These are phyloP conservation scores for Hippocampus mohnikei DNA, from an alignment of 2,113 vertebrate genomes.

Conservation along the genomic window DNA sequence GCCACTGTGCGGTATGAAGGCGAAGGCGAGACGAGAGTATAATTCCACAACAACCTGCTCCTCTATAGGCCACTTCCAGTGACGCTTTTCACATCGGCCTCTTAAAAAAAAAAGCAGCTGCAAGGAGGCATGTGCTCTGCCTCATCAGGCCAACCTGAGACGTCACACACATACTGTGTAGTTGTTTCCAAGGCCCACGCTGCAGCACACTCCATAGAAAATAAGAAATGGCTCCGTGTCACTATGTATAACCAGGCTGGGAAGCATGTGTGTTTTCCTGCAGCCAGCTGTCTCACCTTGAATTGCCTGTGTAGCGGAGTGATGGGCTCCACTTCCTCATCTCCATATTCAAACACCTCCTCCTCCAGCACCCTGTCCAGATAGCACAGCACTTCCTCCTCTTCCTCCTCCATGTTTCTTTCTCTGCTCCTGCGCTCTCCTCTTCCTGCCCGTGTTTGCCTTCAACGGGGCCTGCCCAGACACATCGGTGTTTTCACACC, in stretches of 20 bases:
- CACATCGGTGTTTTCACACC: conserved; percentile 61
- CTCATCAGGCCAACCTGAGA: conserved; percentile 30
- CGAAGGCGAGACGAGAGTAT: conserved; percentile 31
- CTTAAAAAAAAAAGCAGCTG: conserved; percentile 12
- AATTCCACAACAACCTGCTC: conserved; percentile 51
- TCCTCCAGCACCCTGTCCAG: conserved; percentile 93
- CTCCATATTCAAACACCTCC: conserved; percentile 79
- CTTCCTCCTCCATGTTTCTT: conserved; percentile 71
- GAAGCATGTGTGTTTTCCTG: conserved; percentile 20
- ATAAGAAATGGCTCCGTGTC: conserved; percentile 26
- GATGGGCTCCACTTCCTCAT: conserved; percentile 81
- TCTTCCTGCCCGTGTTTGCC: conserved; percentile 31
- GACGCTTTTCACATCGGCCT: background rate
- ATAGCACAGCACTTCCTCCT: conserved; percentile 87
- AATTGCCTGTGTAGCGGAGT: conserved; percentile 68
- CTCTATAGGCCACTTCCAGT: conserved; percentile 5
- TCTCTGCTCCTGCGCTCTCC: conserved; percentile 17
- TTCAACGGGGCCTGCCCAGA: conserved; percentile 47
- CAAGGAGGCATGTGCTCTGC: conserved; percentile 32
- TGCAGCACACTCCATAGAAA: conserved; percentile 13
- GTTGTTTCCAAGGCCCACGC: conserved; percentile 32
- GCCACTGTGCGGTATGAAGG: conserved; percentile 42
- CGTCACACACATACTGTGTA: conserved; percentile 14
- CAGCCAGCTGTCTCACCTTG: conserved; percentile 82
- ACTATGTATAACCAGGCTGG: conserved; percentile 15